Evolutionary conservation across 2,113 vertebrate species (phyloP).

Genomic region (Mesoclemmys tuberculata): DNA sequence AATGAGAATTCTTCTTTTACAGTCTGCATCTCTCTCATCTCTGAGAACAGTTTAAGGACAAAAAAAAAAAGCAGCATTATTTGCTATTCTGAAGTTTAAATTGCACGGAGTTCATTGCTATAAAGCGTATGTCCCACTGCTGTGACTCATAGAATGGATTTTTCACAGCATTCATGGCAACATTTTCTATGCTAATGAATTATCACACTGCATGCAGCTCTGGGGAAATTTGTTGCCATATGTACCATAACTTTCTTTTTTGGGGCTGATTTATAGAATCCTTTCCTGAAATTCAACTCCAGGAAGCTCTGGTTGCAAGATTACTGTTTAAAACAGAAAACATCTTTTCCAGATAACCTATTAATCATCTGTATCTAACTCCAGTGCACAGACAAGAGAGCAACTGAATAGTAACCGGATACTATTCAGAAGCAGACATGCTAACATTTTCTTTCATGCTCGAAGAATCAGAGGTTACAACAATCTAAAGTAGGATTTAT

Average conservation of each 20-base stretch:
- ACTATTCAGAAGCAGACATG: neutral
- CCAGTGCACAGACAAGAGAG: neutral
- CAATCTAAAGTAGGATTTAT: neutral
- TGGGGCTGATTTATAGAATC: neutral
- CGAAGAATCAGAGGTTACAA: neutral
- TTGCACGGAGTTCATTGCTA: neutral
- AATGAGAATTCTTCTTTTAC: neutral
- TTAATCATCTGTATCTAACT: conserved; percentile 16
- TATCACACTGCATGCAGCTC: neutral
- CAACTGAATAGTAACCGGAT: neutral
- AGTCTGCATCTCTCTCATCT: neutral
- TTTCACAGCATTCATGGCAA: neutral
- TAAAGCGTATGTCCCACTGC: neutral
- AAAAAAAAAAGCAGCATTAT: neutral
- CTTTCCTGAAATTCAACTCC: conserved; percentile 19
- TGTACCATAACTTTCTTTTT: neutral
- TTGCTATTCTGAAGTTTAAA: neutral
- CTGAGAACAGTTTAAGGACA: neutral
- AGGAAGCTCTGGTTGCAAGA: conserved; percentile 26
- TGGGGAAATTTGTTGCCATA: neutral
- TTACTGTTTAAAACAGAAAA: conserved; percentile 22
- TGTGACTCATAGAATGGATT: neutral
- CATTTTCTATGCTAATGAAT: neutral
- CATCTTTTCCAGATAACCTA: conserved; percentile 15
- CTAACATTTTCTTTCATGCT: neutral